These are phyloP conservation scores for Plumapathes pennacea DNA, from an alignment of 92 coral and sea anemone species.

Conservation along the genomic window DNA sequence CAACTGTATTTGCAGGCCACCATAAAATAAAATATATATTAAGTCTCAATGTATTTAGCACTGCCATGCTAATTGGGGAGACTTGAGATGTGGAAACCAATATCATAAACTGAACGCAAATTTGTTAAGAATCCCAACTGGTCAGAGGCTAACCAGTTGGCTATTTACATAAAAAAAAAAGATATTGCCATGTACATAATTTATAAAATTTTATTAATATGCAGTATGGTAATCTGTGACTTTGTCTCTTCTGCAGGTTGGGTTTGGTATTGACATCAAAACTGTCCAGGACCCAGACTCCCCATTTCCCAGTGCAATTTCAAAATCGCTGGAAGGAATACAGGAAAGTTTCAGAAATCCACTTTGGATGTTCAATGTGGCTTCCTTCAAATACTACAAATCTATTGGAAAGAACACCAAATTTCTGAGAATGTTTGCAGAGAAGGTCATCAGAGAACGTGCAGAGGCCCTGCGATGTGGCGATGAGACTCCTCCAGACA, in stretches of 20 bases:
- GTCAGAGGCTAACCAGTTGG: too few species aligned
- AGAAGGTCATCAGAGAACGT: constrained; percentile 9
- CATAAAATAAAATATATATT: too few species aligned
- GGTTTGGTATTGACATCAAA: constrained; percentile 16
- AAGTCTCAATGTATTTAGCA: too few species aligned
- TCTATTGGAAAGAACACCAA: constrained; percentile 4
- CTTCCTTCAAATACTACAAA: constrained; percentile 20
- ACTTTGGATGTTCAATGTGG: constrained; percentile 21
- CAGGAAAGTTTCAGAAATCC: constrained; percentile 11
- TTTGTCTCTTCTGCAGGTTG: constrained; percentile 15
- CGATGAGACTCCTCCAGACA: constrained; percentile 44
- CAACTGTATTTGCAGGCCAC: too few species aligned
- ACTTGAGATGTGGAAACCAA: too few species aligned
- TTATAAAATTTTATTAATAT: neutral
- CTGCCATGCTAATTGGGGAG: too few species aligned
- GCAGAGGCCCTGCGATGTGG: constrained; percentile 7
- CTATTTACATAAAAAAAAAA: too few species aligned
- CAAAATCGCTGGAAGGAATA: constrained; percentile 17
- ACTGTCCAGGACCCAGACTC: constrained; percentile 16
- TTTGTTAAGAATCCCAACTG: too few species aligned
- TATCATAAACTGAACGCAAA: too few species aligned
- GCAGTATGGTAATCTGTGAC: neutral
- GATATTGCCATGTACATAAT: neutral
- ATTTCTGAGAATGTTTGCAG: constrained; percentile 27
- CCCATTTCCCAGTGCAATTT: constrained; percentile 21